phyloP scores from a whole-genome alignment of 2,797 vertebrate species.

The Tolypeutes matacus region DNA sequence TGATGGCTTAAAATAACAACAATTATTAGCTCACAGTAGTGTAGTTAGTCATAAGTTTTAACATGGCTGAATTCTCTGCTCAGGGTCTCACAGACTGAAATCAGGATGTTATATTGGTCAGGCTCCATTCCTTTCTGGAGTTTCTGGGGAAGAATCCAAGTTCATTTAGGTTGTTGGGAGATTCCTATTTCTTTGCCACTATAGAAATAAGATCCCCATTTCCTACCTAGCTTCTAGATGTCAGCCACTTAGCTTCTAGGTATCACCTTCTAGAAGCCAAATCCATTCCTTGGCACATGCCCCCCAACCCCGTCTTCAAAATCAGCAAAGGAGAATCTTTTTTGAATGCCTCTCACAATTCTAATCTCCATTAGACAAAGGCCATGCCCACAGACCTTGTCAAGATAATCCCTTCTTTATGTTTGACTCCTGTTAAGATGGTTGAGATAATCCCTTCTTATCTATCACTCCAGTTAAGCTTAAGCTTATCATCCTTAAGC shows the following conservation, averaged over 20 bases:
- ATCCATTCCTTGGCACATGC: background rate
- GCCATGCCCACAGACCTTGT: background rate
- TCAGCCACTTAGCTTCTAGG: no score
- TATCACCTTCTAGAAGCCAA: background rate
- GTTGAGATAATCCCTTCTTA: background rate
- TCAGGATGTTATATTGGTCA: no score
- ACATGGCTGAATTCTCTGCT: background rate
- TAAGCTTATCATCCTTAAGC: background rate
- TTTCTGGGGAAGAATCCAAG: background rate
- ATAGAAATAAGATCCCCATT: background rate
- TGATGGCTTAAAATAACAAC: no score
- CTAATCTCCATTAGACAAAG: constrained; percentile 29
- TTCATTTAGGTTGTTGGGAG: background rate
- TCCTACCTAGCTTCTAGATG: no score
- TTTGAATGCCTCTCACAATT: background rate
- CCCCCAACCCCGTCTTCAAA: background rate
- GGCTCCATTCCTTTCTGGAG: constrained; percentile 1
- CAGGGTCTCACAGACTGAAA: background rate
- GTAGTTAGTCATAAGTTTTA: no score
- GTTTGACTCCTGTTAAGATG: background rate
- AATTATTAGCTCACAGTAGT: no score
- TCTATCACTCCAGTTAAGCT: background rate
- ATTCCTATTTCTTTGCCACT: background rate
- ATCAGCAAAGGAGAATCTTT: background rate
- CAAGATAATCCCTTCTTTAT: background rate